These are phyloP conservation scores for Metellina segmentata DNA, from an alignment of 2,888 invertebrate species.

Conservation along the genomic window DNA sequence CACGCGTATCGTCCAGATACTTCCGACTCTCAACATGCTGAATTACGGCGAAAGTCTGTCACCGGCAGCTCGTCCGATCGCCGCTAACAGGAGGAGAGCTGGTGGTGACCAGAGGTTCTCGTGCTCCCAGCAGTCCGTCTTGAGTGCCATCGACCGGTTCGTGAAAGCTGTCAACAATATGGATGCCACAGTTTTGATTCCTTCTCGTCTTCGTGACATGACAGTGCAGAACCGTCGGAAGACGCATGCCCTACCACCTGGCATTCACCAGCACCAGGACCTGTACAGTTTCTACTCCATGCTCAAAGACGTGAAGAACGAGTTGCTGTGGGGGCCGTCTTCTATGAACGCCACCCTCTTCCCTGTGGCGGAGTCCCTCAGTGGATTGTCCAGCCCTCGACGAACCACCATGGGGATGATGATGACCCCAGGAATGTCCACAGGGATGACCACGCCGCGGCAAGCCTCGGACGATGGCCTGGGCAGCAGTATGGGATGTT, in stretches of 20 bases:
- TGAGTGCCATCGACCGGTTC: conserved; percentile 83
- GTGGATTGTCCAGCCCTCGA: conserved; percentile 65
- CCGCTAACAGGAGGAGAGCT: conserved; percentile 4
- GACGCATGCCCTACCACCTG: conserved; percentile 62
- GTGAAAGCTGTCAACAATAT: conserved; percentile 81
- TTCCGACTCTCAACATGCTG: conserved; percentile 62
- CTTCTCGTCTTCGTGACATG: conserved; percentile 81
- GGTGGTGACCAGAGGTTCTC: conserved; percentile 73
- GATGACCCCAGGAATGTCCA: conserved; percentile 56
- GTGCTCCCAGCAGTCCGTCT: conserved; percentile 91
- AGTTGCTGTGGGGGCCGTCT: conserved; percentile 80
- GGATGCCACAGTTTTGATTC: conserved; percentile 81
- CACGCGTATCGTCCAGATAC: conserved; percentile 25
- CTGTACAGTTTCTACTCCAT: conserved; percentile 80
- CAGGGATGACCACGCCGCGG: conserved; percentile 71
- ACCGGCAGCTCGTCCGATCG: conserved; percentile 24
- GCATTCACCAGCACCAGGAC: conserved; percentile 77
- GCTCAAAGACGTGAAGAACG: conserved; percentile 80
- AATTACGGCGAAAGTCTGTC: conserved; percentile 70
- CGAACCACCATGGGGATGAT: conserved; percentile 46
- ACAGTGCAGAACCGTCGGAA: conserved; percentile 77
- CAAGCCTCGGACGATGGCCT: conserved; percentile 78
- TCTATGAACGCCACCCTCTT: conserved; percentile 56
- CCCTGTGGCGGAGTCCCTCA: conserved; percentile 55
- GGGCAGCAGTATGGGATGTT: conserved; percentile 77